A percentile compares a stretch with the other conserved stretches of the same genome.
These are phyloP conservation scores for Pangasius macronema DNA, from an alignment of 2,797 vertebrate genomes.

Conservation along the genomic window DNA sequence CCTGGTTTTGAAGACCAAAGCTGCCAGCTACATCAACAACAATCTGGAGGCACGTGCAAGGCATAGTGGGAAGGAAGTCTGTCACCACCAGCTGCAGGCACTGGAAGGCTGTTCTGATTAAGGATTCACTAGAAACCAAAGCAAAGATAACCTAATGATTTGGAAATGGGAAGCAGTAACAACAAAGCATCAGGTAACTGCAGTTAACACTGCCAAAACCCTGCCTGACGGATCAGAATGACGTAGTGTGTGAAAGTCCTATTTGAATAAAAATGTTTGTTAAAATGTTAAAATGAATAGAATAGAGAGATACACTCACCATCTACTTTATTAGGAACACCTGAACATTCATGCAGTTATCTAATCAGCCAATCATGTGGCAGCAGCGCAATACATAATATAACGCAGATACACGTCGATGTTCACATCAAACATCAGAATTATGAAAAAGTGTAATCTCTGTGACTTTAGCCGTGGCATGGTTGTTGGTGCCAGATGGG, in stretches of 20 bases:
- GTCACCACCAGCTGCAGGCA: constrained; percentile 99
- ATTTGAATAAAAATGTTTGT: too few relatives aligned
- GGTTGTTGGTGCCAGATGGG: background rate
- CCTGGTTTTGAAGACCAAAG: constrained; percentile 98
- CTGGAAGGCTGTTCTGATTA: constrained; percentile 98
- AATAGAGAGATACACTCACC: background rate
- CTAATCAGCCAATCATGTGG: background rate
- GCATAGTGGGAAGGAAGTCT: constrained; percentile 98
- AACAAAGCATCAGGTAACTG: background rate
- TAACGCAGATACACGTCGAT: background rate
- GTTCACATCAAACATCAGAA: background rate
- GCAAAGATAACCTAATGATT: background rate
- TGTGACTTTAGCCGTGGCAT: background rate
- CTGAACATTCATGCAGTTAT: background rate
- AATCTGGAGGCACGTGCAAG: constrained; percentile 96
- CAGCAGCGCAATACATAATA: background rate
- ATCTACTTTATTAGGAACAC: background rate
- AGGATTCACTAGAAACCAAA: constrained; percentile 81
- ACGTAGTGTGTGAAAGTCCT: too few relatives aligned
- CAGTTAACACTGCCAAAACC: background rate
- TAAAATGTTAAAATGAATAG: too few relatives aligned
- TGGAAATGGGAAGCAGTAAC: background rate
- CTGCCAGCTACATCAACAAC: constrained; percentile 98
- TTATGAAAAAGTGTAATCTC: background rate
- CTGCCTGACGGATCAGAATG: too few relatives aligned